phyloP scores from a whole-genome alignment of 2,797 vertebrate genomes.

The Hippocampus kuda region DNA sequence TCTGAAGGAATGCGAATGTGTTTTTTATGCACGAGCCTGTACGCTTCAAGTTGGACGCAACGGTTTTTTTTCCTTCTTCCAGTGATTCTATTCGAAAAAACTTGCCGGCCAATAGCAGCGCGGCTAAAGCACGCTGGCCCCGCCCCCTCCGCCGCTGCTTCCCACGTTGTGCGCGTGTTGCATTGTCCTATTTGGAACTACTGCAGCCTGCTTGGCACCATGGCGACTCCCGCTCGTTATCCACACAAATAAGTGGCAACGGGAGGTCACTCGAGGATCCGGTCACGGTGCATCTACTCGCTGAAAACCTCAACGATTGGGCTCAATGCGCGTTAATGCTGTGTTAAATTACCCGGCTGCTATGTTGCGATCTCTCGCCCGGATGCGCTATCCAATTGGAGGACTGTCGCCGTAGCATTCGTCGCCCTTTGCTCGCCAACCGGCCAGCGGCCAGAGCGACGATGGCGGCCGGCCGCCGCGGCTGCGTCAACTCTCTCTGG shows the following conservation, averaged over 20 bases:
- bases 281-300: neutral
- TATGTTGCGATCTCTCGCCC: conserved; percentile 29
- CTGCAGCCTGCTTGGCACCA: conserved; percentile 14
- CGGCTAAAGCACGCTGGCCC: conserved; percentile 36
- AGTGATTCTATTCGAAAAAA: conserved; percentile 59
- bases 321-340: neutral
- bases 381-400: conserved; percentile 27
- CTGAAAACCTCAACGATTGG: neutral
- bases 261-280: neutral
- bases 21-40: conserved; percentile 12
- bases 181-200: conserved; percentile 55
- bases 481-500: conserved; percentile 71
- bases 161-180: conserved; percentile 45
- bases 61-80: conserved; percentile 10
- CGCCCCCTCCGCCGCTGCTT: conserved; percentile 42
- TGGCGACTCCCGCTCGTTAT: conserved; percentile 11
- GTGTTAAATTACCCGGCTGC: conserved; percentile 8
- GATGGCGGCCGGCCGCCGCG: conserved; percentile 69
- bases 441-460: conserved; percentile 6
- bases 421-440: neutral
- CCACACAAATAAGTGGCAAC: neutral
- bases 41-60: conserved; percentile 15
- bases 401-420: conserved; percentile 24
- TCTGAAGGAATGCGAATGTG: conserved; percentile 4
- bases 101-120: conserved; percentile 56